A percentile compares a stretch with the other conserved stretches of the same genome.
Conservation (phyloP, 2,113 vertebrate species). For the Brachirus orientalis region DNA sequence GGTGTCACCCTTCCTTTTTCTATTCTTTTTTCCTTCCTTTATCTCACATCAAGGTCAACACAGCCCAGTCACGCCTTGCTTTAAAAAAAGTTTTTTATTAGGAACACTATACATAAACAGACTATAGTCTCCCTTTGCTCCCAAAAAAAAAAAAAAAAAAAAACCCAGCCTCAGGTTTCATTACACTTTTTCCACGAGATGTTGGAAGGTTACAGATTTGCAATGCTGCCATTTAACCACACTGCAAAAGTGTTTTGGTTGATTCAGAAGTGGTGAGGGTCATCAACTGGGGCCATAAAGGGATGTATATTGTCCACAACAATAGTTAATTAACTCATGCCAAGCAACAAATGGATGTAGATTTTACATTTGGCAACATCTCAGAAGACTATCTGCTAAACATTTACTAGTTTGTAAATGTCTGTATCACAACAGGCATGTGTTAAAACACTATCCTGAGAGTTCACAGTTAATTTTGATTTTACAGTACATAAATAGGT, state of each 20-base stretch:
- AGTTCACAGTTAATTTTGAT: neutral
- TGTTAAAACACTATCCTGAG: neutral
- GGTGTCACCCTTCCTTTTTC: constrained; percentile 14
- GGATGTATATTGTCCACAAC: neutral
- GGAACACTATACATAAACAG: neutral
- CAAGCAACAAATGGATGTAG: neutral
- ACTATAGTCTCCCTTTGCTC: neutral
- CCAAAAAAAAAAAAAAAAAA: neutral
- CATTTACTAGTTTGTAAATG: neutral
- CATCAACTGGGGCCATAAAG: neutral
- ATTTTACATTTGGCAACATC: neutral
- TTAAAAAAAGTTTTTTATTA: neutral
- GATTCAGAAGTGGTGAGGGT: neutral
- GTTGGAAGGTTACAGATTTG: neutral
- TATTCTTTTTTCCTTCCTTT: neutral
- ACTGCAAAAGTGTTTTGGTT: neutral
- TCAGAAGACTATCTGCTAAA: neutral
- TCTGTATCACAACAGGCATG: neutral
- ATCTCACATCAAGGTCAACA: constrained; percentile 4
- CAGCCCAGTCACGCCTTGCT: constrained; percentile 16
- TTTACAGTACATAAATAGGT: neutral
- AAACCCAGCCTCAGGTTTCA: neutral
- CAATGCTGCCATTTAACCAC: neutral
- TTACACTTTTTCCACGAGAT: neutral
- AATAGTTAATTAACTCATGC: neutral